Evolutionary conservation across 2,797 vertebrate species (phyloP), one percentile per base, ranked within the genome.

Genomic region (Micromesistius poutassou): DNA sequence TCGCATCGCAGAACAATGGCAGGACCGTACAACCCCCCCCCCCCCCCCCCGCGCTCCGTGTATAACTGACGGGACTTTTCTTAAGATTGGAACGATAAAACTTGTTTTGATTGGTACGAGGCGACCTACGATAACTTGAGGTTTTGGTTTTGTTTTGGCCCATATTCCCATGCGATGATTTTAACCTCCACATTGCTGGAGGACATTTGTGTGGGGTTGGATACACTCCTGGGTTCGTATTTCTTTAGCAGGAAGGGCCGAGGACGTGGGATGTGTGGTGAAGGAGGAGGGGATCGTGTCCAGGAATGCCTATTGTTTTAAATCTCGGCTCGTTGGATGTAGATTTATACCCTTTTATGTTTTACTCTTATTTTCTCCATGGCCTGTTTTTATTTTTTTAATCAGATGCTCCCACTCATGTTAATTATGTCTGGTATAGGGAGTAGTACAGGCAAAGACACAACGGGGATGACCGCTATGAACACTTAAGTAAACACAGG

Each of bases 291-390:
- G 50, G 50, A 62, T 62, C 22, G 6, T 28, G 62, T 66, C 62
- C 62, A 66, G 62, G 62, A 66, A 66, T 66, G 62, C 28, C 62
- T 66, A 66, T 66, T 66, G 62, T 66, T 66, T 66, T n/a, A 66
- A 66, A 66, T 28, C 62, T 12, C 8, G 28, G 62, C 25, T 28
- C n/a, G 8, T 66, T 66, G 4, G 33, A 35, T 35, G 33, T 35
- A 25, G 5, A 25, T 25, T 66, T 66, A 1, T 66, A 66, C 62
- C 62, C 22, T 62, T 62, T 62, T 62, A 8, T 42, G 40, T 62
- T 16, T 2, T 1, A 36, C 31, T 12, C 68, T 14, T 31, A n/a
- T 14, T 71, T 33, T 16, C 70, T 71, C 70, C 30, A 4, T 71
- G 30, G 30, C 30, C 30, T 5, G 30, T 71, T 30, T 30, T 35